Percentiles rank a stretch among this genome's conserved stretches.
Evolutionary conservation across 92 coral and sea anemone genomes (phyloP).

Genomic region (Palythoa heliodiscus): DNA sequence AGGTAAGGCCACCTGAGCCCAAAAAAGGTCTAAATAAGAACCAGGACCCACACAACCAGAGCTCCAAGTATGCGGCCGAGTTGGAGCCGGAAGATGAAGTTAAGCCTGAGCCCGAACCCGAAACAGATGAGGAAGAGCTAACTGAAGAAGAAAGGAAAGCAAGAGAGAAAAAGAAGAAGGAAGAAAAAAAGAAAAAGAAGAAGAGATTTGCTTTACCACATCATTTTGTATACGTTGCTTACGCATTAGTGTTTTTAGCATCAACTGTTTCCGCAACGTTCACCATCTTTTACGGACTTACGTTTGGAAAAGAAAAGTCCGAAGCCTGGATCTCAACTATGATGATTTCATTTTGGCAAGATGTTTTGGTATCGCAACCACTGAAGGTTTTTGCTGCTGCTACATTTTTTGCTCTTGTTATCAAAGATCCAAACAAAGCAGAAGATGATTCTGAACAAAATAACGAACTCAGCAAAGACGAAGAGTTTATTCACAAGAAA

Average conservation of each 20-base stretch:
- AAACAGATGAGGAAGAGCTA: constrained; percentile 58
- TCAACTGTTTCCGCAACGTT: constrained; percentile 88
- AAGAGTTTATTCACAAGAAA: constrained; percentile 75
- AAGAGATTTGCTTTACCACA: constrained; percentile 74
- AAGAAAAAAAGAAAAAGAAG: constrained; percentile 66
- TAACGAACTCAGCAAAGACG: constrained; percentile 85
- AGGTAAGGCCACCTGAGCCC: constrained; percentile 74
- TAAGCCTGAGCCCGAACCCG: constrained; percentile 44
- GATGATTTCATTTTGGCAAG: constrained; percentile 99
- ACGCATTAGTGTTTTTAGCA: constrained; percentile 73
- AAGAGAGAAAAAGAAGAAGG: constrained; percentile 44
- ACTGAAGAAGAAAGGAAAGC: constrained; percentile 52
- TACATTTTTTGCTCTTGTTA: constrained; percentile 90
- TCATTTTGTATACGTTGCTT: constrained; percentile 78
- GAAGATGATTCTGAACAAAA: constrained; percentile 84
- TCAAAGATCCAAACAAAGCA: constrained; percentile 95
- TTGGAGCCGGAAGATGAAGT: constrained; percentile 33
- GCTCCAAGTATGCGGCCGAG: constrained; percentile 66
- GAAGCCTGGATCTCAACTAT: constrained; percentile 95
- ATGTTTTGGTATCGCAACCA: constrained; percentile 94
- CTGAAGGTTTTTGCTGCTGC: constrained; percentile 97
- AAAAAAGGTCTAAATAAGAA: constrained; percentile 50
- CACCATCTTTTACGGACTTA: constrained; percentile 90
- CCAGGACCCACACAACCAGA: constrained; percentile 71
- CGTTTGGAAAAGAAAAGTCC: constrained; percentile 94